These are phyloP conservation scores for Zeuzera pyrina DNA, from an alignment of 2,888 invertebrate genomes.

Conservation along the genomic window DNA sequence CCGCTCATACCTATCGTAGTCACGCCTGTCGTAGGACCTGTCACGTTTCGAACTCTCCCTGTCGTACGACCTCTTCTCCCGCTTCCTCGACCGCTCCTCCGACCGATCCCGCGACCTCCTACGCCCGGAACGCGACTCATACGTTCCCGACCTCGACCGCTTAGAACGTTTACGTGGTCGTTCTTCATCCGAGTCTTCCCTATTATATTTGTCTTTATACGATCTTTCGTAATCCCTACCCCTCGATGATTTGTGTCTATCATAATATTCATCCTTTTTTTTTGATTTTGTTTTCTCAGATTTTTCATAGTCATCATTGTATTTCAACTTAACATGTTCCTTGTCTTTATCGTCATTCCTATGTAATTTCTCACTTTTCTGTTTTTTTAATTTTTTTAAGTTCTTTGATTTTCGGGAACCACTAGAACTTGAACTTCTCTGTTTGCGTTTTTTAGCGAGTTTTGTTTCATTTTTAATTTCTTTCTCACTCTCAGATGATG, in stretches of 20 bases:
- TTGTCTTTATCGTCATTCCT: conserved; percentile 34
- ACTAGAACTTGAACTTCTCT: conserved; percentile 40
- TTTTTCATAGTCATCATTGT: conserved; percentile 39
- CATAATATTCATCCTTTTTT: conserved; percentile 41
- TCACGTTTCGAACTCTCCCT: too few species aligned
- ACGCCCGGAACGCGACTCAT: conserved; percentile 41
- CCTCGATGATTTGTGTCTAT: conserved; percentile 41
- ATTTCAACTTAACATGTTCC: conserved; percentile 34
- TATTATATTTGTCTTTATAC: conserved; percentile 42
- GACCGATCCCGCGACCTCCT: conserved; percentile 21
- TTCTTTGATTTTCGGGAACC: conserved; percentile 40
- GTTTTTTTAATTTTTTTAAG: conserved; percentile 43
- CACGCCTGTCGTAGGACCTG: conserved; percentile 30
- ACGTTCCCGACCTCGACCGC: conserved; percentile 50
- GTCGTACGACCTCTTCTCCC: conserved; percentile 34
- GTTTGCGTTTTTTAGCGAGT: conserved; percentile 48
- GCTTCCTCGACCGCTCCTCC: conserved; percentile 35
- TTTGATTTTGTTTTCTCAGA: conserved; percentile 32
- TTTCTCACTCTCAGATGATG: conserved; percentile 37
- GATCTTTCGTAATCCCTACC: conserved; percentile 42
- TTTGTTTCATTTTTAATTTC: conserved; percentile 33
- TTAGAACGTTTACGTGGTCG: conserved; percentile 42
- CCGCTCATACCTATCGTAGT: conserved; percentile 62
- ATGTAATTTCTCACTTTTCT: conserved; percentile 32
- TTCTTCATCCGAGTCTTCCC: conserved; percentile 54